A percentile compares a stretch with the other conserved stretches of the same genome.
These are phyloP conservation scores for Hirtodrosophila duncani DNA, from an alignment of 2,888 invertebrate species.

Conservation along the genomic window DNA sequence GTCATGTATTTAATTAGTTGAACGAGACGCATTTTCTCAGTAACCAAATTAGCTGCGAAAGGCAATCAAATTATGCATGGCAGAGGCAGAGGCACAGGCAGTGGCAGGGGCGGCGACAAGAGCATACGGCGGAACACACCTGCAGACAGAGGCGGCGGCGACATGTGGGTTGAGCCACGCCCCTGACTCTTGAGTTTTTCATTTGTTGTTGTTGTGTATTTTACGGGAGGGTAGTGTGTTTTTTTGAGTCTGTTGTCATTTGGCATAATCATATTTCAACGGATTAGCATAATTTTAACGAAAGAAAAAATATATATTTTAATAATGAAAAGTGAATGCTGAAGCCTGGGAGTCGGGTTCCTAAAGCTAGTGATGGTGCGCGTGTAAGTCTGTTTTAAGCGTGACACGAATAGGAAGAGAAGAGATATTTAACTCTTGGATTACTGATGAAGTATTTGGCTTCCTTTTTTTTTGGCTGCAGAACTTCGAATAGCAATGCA, in stretches of 20 bases:
- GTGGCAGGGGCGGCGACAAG: slow-evolving; percentile 18
- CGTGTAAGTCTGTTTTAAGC: no score
- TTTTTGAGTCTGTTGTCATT: slow-evolving; percentile 64
- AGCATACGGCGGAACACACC: slow-evolving; percentile 24
- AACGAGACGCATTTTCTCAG: slow-evolving; percentile 8
- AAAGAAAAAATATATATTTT: slow-evolving; percentile 62
- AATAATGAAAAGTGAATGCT: slow-evolving; percentile 74
- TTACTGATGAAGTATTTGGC: no score
- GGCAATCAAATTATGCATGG: slow-evolving; percentile 68
- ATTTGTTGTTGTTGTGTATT: slow-evolving; percentile 11
- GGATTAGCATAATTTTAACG: slow-evolving; percentile 73
- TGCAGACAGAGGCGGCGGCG: slow-evolving; percentile 14
- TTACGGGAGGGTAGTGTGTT: background rate
- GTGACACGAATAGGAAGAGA: no score
- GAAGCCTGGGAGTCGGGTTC: slow-evolving; percentile 31
- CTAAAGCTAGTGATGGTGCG: no score
- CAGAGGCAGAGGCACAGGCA: slow-evolving; percentile 1
- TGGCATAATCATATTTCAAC: slow-evolving; percentile 74
- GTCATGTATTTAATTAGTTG: slow-evolving; percentile 55
- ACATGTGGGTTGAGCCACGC: slow-evolving; percentile 7
- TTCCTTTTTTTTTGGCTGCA: no score
- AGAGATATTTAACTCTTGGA: no score
- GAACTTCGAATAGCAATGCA: no score
- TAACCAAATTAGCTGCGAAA: slow-evolving; percentile 62
- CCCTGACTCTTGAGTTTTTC: slow-evolving; percentile 21